Evolutionary conservation across 2,888 invertebrate species (phyloP).

Genomic region (Polyploca ridens): DNA sequence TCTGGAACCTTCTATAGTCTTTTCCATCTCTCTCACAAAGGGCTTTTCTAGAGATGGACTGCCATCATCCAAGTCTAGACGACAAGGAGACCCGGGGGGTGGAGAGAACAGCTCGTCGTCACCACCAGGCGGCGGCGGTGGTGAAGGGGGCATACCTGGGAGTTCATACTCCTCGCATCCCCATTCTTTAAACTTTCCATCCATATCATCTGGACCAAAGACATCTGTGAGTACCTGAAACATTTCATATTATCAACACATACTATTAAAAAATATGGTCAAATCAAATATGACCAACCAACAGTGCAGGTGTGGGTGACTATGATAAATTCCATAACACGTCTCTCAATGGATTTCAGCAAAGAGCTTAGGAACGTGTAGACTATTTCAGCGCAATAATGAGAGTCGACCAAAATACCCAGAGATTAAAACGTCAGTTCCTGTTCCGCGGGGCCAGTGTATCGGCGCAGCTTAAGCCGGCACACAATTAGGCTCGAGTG

Average conservation of each 20-base stretch:
- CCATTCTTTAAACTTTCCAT: slow-evolving; percentile 81
- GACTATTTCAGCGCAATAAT: slow-evolving; percentile 24
- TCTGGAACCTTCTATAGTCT: slow-evolving; percentile 95
- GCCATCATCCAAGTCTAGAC: slow-evolving; percentile 83
- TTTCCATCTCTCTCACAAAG: slow-evolving; percentile 93
- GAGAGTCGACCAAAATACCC: slow-evolving; percentile 44
- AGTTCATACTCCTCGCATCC: slow-evolving; percentile 89
- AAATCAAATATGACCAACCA: neutral
- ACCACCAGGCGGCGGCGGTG: slow-evolving; percentile 90
- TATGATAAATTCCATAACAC: neutral
- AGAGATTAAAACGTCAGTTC: slow-evolving; percentile 67
- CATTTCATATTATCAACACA: slow-evolving; percentile 16
- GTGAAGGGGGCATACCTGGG: slow-evolving; percentile 89
- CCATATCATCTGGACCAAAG: slow-evolving; percentile 85
- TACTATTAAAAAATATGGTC: neutral
- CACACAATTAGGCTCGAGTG: slow-evolving; percentile 76
- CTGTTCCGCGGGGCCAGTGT: slow-evolving; percentile 58
- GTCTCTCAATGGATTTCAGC: neutral
- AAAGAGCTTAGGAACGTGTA: slow-evolving; percentile 12
- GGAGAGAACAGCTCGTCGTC: slow-evolving; percentile 94
- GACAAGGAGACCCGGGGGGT: slow-evolving; percentile 87
- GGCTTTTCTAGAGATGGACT: slow-evolving; percentile 94
- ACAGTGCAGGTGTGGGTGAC: neutral
- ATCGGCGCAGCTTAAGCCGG: slow-evolving; percentile 73
- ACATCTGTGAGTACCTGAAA: slow-evolving; percentile 91